Conservation (phyloP, 64 coral and sea anemone genomes). For the Trachythela sp. region DNA sequence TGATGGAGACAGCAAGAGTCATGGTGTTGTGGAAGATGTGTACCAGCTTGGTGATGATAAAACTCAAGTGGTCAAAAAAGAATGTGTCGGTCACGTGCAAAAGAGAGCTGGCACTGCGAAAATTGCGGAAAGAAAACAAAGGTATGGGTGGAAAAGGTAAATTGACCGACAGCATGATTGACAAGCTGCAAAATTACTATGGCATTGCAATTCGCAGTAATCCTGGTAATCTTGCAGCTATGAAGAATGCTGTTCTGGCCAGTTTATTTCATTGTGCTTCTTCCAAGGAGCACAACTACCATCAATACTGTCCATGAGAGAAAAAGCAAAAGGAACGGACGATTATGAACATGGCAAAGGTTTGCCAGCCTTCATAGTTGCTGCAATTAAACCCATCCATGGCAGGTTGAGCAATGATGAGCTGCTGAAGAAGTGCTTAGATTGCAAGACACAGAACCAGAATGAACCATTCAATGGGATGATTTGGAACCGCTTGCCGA, state of each 20-base stretch:
- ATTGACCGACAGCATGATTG: no score
- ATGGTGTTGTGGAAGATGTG: neutral
- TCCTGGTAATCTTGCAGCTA: constrained; percentile 38
- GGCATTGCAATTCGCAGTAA: constrained; percentile 43
- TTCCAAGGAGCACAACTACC: constrained; percentile 15
- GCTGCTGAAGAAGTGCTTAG: constrained; percentile 35
- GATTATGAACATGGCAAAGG: constrained; percentile 37
- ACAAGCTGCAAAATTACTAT: no score
- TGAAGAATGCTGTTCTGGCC: constrained; percentile 59
- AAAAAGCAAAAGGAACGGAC: constrained; percentile 3
- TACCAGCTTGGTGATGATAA: no score
- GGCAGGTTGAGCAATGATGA: constrained; percentile 37
- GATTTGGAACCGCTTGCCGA: constrained; percentile 35
- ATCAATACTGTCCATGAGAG: constrained; percentile 43
- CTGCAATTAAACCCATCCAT: constrained; percentile 36
- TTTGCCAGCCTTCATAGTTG: constrained; percentile 10
- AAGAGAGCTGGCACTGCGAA: constrained; percentile 30
- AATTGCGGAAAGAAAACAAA: constrained; percentile 50
- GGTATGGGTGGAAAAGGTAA: constrained; percentile 22
- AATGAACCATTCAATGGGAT: constrained; percentile 38
- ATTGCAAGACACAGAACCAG: constrained; percentile 31
- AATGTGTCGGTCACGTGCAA: constrained; percentile 29
- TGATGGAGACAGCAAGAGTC: neutral
- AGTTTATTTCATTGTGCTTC: constrained; percentile 53
- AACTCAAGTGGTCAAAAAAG: neutral